Base-by-base conservation (phyloP, 2,113 vertebrate species). In the Orycteropus afer region DNA sequence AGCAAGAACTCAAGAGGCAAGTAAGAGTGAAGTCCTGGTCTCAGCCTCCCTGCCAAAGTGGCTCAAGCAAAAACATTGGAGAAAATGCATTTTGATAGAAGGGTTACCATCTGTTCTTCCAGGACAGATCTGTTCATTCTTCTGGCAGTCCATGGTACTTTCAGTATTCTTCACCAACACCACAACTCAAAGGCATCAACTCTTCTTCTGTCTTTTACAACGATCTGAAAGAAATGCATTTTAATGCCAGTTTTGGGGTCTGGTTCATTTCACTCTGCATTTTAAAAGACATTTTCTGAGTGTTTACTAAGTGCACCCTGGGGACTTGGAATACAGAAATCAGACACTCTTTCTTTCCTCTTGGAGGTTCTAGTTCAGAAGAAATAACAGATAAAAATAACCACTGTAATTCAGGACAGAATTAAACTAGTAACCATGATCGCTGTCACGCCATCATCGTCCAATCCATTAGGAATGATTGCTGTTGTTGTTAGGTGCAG, bases 21-120 rank as follows among this genome's bases (percentile, higher is more conserved):
- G 12, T 0, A 9, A 53, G 42, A 17, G 53, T 34, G 5, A 25
- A 14, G 2, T 29, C 73, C 37, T 20, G 25, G 18, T 34, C 51
- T 57, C 55, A 1, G 20, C 15, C 27, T n/a, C 11, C 71, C 47
- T 4, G 3, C 0, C 0, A 25, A 22, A 2, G 42, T 0, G 0
- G 14, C 47, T 45, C 14, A 0, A 76, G 23, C n/a, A 69, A 53
- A 37, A 67, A 37, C 5, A 3, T 7, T 7, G 5, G 14, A 74
- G 34, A 55, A 67, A n/a, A 42, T 20, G 1, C 20, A 0, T 77
- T 77, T 79, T 37, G 69, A 55, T 25, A 11, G 69, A 67, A 37
- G 3, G 5, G 11, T 9, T 13, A 8, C 6, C 1, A 42, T 95
- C 45, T n/a, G n/a, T n/a, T n/a, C n/a, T n/a, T n/a, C n/a, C n/a